Evolutionary conservation across 2,797 vertebrate species (phyloP).

Genomic region (Martes flavigula): DNA sequence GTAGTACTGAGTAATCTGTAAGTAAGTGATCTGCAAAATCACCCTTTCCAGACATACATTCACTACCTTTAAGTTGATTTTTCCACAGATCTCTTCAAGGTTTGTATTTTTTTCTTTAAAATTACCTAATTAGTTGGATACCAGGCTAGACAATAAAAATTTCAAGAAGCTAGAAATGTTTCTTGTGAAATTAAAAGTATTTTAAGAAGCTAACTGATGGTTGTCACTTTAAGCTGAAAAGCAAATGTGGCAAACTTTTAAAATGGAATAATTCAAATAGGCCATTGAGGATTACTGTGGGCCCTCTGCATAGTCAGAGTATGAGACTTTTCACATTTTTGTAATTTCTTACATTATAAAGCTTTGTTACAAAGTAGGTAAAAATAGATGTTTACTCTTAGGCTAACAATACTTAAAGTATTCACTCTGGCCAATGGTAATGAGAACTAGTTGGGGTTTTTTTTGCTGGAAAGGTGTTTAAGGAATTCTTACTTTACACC

Average conservation of each 20-base stretch:
- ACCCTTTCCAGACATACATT: not conserved
- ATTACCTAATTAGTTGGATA: not conserved
- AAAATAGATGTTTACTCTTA: not conserved
- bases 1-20: not conserved
- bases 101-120: slow-evolving; percentile 7
- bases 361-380: not conserved
- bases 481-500: not conserved
- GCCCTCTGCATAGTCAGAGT: not conserved
- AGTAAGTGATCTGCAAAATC: not conserved
- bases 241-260: not conserved
- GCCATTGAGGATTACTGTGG: not conserved
- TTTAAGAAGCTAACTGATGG: not conserved
- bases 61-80: not conserved
- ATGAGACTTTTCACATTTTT: slow-evolving; percentile 18
- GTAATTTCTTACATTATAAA: not conserved
- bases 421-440: not conserved
- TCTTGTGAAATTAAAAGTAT: slow-evolving; percentile 34
- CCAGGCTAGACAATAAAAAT: slow-evolving; percentile 5
- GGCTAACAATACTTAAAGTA: not conserved
- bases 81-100: not conserved
- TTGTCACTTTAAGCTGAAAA: not conserved
- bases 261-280: not conserved
- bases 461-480: not conserved
- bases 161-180: not conserved
- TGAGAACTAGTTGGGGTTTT: not conserved